phyloP scores from a whole-genome alignment of 2,113 vertebrate genomes.

The Bos indicus region DNA sequence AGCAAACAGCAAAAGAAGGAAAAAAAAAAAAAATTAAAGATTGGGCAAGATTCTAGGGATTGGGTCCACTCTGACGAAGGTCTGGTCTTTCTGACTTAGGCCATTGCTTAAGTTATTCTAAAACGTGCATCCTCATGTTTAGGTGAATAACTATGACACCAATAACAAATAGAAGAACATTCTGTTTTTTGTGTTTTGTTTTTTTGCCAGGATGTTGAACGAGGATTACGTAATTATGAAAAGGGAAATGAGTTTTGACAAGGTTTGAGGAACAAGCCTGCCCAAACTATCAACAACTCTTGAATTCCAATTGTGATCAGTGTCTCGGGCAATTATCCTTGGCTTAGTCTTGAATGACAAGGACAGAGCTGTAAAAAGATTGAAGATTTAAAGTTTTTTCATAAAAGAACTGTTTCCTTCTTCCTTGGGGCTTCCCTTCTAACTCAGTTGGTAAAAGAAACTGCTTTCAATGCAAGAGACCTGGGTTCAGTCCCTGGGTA shows the following conservation, averaged over 20 bases:
- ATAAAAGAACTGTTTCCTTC: neutral
- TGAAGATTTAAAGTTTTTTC: neutral
- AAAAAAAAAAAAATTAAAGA: neutral
- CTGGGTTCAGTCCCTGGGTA: neutral
- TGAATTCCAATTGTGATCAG: neutral
- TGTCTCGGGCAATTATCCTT: neutral
- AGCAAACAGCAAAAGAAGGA: neutral
- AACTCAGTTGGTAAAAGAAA: neutral
- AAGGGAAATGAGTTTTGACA: constrained; percentile 43
- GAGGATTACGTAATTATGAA: neutral
- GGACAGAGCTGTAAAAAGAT: neutral
- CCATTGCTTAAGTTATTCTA: constrained; percentile 28
- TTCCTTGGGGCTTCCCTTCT: neutral
- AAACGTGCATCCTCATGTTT: neutral
- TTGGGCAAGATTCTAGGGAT: neutral
- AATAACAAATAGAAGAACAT: neutral
- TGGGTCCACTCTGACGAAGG: neutral
- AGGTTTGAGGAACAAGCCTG: constrained; percentile 44
- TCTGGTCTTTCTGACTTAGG: neutral
- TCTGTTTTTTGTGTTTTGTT: neutral
- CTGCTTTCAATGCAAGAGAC: neutral
- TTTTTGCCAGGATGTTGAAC: neutral
- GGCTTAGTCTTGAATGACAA: neutral
- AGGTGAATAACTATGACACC: neutral
- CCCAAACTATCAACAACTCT: neutral